Base-by-base conservation (phyloP, 2,113 vertebrate genomes). In the Pogonocichla stellata region DNA sequence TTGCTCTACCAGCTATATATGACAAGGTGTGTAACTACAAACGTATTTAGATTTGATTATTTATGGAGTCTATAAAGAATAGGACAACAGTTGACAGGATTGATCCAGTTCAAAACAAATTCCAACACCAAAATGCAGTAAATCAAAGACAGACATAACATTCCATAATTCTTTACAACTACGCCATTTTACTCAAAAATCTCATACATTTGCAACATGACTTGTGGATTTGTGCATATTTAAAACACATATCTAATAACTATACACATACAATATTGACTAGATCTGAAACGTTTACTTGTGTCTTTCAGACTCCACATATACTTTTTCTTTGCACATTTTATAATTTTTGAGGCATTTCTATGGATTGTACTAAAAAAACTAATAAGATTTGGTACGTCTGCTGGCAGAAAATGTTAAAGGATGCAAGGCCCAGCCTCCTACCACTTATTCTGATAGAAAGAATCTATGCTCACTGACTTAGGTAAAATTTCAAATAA, bases 11-110 rank as follows among this genome's bases (percentile, higher is more conserved):
- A 83, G 50, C 43, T 70, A 29, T 74, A 94, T 82, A 51, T 51
- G 60, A 88, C 81, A 93, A 84, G 79, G 42, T 86, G 9, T 25
- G 54, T 80, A 90, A 86, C 50, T 90, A 92, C 28, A 90, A 94
- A 94, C 80, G n/a, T 92, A 90, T 92, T 96, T 92, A 94, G 79
- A 95, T 96, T 86, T 93, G 45, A 95, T 95, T 90, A 80, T 73
- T 94, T 88, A 70, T 4, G 1, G 26, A 82, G 6, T 25, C 47
- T 82, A 62, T 90, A 70, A 82, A 95, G n/a, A 88, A 88, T 7
- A 86, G 9, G 57, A 94, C 36, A 86, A 77, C 3, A 4, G 50
- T 80, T 85, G 81, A 74, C 67, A 83, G 43, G 58, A 93, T 64
- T 78, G 87, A 92, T 94, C 67, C 51, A 38, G 23, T 71, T 64